phyloP scores from a whole-genome alignment of 1,140 invertebrate species.

The Heterodera carotae region DNA sequence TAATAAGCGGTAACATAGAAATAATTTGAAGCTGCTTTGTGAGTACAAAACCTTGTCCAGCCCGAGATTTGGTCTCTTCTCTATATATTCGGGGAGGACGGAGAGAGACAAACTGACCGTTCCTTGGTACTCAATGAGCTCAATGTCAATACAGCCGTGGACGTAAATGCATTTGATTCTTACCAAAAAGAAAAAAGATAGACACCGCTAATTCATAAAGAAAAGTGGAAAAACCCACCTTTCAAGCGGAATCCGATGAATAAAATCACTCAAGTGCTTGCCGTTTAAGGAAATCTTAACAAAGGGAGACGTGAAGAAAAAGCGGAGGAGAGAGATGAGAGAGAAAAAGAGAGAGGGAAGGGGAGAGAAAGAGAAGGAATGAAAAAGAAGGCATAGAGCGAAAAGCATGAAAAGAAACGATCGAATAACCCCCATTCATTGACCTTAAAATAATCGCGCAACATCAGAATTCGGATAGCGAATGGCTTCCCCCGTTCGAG shows the following conservation, averaged over 20 bases:
- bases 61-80: no score
- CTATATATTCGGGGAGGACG: no score
- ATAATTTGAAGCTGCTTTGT: no score
- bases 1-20: no score
- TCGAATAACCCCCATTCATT: background rate
- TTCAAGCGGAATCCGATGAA: slow-evolving; percentile 50
- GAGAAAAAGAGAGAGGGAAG: no score
- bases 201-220: background rate
- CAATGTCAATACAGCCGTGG: slow-evolving; percentile 39
- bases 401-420: slow-evolving; percentile 10
- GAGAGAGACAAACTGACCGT: slow-evolving; percentile 28
- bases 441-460: slow-evolving; percentile 51
- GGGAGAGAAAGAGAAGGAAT: no score
- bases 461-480: slow-evolving; percentile 45
- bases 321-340: no score
- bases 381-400: background rate
- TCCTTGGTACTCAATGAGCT: slow-evolving; percentile 50
- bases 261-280: slow-evolving; percentile 43
- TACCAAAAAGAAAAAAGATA: background rate
- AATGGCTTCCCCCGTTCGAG: slow-evolving; percentile 39
- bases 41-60: no score
- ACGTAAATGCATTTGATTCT: slow-evolving; percentile 42
- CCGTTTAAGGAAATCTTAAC: slow-evolving; percentile 49
- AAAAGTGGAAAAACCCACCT: background rate
- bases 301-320: slow-evolving; percentile 5